phyloP scores from a whole-genome alignment of 2,888 invertebrate genomes.

The Lochmaea crataegi region DNA sequence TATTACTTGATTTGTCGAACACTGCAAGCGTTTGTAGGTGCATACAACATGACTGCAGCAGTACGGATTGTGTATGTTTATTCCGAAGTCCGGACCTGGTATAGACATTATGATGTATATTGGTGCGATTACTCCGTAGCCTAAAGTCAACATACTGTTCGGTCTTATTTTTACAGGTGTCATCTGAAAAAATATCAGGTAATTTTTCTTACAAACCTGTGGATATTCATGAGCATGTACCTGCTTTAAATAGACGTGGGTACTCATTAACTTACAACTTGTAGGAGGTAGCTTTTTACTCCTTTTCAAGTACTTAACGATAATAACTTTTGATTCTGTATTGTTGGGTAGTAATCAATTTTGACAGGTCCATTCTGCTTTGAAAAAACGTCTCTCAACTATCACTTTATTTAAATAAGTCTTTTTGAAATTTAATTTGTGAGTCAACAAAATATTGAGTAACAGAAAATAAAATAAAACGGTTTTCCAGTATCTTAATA shows the following conservation, averaged over 20 bases:
- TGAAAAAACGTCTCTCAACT: background rate
- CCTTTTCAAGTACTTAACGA: background rate
- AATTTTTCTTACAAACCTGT: slow-evolving; percentile 18
- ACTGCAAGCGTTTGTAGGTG: no score
- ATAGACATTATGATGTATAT: slow-evolving; percentile 7
- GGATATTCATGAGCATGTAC: slow-evolving; percentile 19
- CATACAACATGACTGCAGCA: no score
- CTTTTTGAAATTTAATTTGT: background rate
- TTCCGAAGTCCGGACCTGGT: background rate
- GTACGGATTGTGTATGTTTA: background rate
- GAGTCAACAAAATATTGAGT: background rate
- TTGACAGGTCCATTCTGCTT: background rate
- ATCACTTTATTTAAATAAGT: background rate
- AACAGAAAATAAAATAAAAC: background rate
- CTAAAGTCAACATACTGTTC: slow-evolving; percentile 19
- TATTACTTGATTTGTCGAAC: no score
- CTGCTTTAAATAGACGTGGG: slow-evolving; percentile 11
- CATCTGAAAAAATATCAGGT: slow-evolving; percentile 20
- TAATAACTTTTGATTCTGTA: background rate
- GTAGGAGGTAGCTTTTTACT: background rate
- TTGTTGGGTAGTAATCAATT: background rate
- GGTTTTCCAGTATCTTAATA: no score
- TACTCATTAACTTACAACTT: slow-evolving; percentile 9
- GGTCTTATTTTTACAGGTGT: slow-evolving; percentile 29
- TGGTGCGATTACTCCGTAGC: slow-evolving; percentile 12